These are phyloP conservation scores for Muscicapa comitata DNA, from an alignment of 2,797 vertebrate species.

Conservation along the genomic window DNA sequence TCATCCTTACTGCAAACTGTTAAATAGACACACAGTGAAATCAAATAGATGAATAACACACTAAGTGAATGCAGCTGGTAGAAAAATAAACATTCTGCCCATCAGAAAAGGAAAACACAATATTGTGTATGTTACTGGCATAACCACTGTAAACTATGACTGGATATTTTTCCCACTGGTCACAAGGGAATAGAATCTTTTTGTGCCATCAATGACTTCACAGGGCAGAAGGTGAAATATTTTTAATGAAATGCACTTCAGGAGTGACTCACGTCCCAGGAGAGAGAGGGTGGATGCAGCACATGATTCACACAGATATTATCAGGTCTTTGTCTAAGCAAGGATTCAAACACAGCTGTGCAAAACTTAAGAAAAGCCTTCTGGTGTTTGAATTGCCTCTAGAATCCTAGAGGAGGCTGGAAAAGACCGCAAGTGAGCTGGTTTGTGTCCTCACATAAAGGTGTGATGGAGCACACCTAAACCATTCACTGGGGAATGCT, in stretches of 20 bases:
- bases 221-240: constrained; percentile 42
- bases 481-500: neutral
- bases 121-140: constrained; percentile 1
- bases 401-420: neutral
- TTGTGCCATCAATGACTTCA: constrained; percentile 61
- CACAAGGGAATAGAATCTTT: constrained; percentile 30
- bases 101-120: constrained; percentile 28
- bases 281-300: constrained; percentile 40
- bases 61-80: constrained; percentile 57
- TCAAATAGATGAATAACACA: constrained; percentile 18
- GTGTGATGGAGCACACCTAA: neutral
- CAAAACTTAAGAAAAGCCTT: neutral
- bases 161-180: neutral
- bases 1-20: neutral
- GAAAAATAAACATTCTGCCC: constrained; percentile 42
- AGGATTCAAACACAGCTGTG: neutral
- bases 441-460: neutral
- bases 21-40: constrained; percentile 11
- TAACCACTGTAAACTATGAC: constrained; percentile 20
- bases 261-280: constrained; percentile 32
- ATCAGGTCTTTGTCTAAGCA: neutral
- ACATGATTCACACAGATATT: neutral
- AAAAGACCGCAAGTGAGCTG: neutral
- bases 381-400: neutral
- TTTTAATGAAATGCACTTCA: constrained; percentile 36